These are phyloP conservation scores for Sorex araneus DNA, from an alignment of 2,113 vertebrate species.

Conservation along the genomic window DNA sequence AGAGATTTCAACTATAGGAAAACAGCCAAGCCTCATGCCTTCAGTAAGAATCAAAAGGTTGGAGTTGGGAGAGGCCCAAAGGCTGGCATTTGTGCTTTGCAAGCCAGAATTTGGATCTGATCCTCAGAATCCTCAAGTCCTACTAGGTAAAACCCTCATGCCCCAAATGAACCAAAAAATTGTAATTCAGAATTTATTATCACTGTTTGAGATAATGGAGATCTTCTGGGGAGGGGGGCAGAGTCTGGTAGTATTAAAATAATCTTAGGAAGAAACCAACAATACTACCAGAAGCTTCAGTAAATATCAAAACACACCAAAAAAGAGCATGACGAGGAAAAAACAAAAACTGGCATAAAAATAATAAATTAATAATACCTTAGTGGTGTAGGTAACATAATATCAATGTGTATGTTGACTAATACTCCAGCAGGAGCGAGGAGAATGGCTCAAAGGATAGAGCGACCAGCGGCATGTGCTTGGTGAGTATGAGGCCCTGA, in stretches of 20 bases:
- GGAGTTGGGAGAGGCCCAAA: no score
- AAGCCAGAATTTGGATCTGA: no score
- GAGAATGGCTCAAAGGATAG: no score
- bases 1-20: not conserved
- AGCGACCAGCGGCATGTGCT: no score
- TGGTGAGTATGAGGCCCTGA: no score
- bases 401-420: not conserved
- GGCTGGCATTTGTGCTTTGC: no score
- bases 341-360: conserved; percentile 11
- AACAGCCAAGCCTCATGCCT: not conserved
- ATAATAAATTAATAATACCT: conserved; percentile 27
- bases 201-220: not conserved
- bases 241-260: not conserved
- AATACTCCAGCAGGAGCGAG: not conserved
- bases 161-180: no score
- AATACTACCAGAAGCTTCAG: not conserved
- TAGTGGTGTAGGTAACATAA: not conserved
- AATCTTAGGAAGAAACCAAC: not conserved
- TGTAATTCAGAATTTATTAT: no score
- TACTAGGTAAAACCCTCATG: no score
- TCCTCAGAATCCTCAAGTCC: no score
- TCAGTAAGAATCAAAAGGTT: not conserved
- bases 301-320: conserved; percentile 28
- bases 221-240: not conserved
- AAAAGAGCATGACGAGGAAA: not conserved